Evolutionary conservation across 2,113 vertebrate species (phyloP).

Genomic region (Mirounga angustirostris): DNA sequence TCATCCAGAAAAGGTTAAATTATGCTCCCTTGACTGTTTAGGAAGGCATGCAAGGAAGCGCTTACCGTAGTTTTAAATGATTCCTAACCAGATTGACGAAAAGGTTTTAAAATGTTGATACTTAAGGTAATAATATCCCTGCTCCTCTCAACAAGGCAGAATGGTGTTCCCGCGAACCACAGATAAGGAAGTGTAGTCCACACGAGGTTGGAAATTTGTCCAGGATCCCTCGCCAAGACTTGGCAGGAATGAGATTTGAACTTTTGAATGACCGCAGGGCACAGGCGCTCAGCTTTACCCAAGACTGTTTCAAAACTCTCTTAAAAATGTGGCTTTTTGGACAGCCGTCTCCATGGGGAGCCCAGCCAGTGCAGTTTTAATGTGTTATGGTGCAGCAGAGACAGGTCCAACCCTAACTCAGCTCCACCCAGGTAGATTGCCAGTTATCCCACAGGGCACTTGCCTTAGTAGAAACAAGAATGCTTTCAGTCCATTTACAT

Average conservation of each 20-base stretch:
- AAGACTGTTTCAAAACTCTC: background rate
- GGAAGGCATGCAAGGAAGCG: background rate
- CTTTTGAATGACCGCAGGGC: background rate
- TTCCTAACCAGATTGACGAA: background rate
- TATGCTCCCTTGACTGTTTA: background rate
- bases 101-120: background rate
- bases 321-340: constrained; percentile 8
- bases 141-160: background rate
- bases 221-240: background rate
- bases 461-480: background rate
- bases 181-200: background rate
- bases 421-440: background rate
- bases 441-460: background rate
- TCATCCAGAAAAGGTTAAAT: constrained; percentile 48
- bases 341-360: background rate
- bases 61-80: constrained; percentile 6
- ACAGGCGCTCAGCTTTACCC: background rate
- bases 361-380: background rate
- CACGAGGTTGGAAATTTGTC: background rate
- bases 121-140: background rate
- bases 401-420: background rate
- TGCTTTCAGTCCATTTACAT: background rate
- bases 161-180: background rate
- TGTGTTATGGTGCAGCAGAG: background rate
- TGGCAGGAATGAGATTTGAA: background rate